Evolutionary conservation across 2,888 invertebrate genomes (phyloP).

Genomic region (Folsomia manolachei): DNA sequence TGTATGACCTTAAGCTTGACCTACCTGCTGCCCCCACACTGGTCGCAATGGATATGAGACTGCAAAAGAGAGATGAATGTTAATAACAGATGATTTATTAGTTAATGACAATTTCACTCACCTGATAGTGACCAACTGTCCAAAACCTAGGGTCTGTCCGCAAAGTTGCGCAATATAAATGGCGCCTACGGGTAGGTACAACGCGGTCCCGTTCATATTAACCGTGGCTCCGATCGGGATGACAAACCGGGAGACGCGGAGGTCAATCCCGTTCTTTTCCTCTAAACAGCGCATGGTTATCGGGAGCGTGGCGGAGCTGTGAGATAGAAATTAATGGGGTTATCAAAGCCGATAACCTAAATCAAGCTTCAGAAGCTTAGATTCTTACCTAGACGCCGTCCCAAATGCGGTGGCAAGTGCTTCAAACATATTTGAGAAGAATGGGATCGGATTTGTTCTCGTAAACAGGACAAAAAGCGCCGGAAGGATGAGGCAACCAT

Average conservation of each 20-base stretch:
- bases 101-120: not conserved
- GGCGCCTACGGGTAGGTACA: constrained; percentile 16
- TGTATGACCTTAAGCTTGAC: not conserved
- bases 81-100: not conserved
- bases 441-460: constrained; percentile 75
- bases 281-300: constrained; percentile 19
- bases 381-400: constrained; percentile 75
- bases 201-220: constrained; percentile 23
- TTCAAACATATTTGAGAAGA: constrained; percentile 77
- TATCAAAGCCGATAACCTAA: not conserved
- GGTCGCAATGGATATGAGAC: constrained; percentile 8
- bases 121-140: constrained; percentile 12
- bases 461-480: constrained; percentile 77
- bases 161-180: constrained; percentile 21
- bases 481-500: constrained; percentile 86
- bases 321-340: not conserved
- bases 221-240: constrained; percentile 23
- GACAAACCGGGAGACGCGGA: constrained; percentile 17
- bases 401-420: constrained; percentile 93
- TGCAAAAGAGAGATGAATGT: not conserved
- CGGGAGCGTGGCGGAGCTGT: constrained; percentile 22
- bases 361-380: not conserved
- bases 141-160: constrained; percentile 16
- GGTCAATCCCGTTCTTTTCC: constrained; percentile 13
- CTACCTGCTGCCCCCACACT: constrained; percentile 14